Evolutionary conservation across 1,140 invertebrate species (phyloP).

Genomic region (Aporrectodea caliginosa): DNA sequence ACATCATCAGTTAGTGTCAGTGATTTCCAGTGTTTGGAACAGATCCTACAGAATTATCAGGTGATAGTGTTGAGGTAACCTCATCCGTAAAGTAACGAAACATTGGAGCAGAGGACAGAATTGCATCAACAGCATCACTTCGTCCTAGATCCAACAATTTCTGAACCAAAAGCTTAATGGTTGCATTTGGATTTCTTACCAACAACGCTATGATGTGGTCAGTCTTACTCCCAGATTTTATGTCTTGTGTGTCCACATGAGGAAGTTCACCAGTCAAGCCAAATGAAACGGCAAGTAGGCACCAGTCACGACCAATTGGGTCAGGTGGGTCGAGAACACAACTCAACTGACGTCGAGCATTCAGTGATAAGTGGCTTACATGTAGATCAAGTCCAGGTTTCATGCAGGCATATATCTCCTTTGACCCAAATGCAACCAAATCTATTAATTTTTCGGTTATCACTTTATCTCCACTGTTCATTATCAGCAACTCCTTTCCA

Average conservation of each 20-base stretch:
- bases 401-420: conserved; percentile 54
- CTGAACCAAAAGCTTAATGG: conserved; percentile 56
- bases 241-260: conserved; percentile 51
- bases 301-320: conserved; percentile 76
- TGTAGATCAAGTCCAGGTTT: conserved; percentile 59
- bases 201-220: conserved; percentile 59
- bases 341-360: conserved; percentile 56
- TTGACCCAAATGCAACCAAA: conserved; percentile 66
- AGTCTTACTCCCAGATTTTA: conserved; percentile 53
- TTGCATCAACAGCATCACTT: conserved; percentile 58
- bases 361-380: conserved; percentile 59
- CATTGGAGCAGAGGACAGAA: conserved; percentile 56
- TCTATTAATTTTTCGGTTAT: conserved; percentile 64
- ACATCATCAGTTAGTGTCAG: no score
- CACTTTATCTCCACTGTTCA: conserved; percentile 60
- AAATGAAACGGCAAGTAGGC: conserved; percentile 70
- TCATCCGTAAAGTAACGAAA: conserved; percentile 54
- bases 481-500: conserved; percentile 35
- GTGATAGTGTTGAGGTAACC: no score
- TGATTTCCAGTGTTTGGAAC: no score
- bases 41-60: no score
- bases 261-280: conserved; percentile 63
- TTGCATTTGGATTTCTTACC: conserved; percentile 51
- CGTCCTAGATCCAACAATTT: conserved; percentile 60
- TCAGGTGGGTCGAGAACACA: conserved; percentile 72